Conservation (phyloP, 1,140 invertebrate genomes). For the Scaptomyza pallida region DNA sequence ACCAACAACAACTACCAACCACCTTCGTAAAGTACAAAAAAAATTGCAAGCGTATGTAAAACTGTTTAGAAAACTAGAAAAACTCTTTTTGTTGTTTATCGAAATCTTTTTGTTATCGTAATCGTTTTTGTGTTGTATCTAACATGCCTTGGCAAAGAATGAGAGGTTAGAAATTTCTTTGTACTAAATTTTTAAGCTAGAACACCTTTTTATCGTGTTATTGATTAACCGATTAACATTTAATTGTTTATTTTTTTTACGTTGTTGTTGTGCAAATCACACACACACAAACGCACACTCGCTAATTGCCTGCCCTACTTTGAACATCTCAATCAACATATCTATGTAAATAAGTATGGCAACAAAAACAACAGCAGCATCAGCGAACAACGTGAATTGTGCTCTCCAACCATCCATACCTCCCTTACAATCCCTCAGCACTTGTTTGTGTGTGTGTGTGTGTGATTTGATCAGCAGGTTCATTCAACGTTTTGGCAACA, state of each 20-base stretch:
- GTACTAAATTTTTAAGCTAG: neutral
- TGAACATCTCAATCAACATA: neutral
- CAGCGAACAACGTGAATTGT: neutral
- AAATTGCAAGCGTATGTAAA: conserved; percentile 40
- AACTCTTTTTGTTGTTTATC: neutral
- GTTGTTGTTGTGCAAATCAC: conserved; percentile 34
- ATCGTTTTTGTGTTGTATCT: neutral
- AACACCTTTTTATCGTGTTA: neutral
- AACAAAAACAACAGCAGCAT: neutral
- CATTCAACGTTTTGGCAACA: neutral
- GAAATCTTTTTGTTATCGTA: conserved; percentile 2
- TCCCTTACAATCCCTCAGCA: neutral
- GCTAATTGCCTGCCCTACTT: too few species aligned
- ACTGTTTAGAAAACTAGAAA: too few species aligned
- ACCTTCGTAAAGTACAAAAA: conserved; percentile 24
- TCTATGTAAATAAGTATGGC: neutral
- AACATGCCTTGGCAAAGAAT: neutral
- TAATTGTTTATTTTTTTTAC: conserved; percentile 15
- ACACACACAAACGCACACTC: neutral
- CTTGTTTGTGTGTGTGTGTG: neutral
- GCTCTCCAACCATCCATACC: neutral
- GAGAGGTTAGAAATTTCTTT: neutral
- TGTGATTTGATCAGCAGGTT: conserved; percentile 2
- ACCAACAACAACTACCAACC: conserved; percentile 37
- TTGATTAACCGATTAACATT: conserved; percentile 1